These are phyloP conservation scores for Azemiops feae DNA, from an alignment of 2,113 vertebrate genomes.

Conservation along the genomic window DNA sequence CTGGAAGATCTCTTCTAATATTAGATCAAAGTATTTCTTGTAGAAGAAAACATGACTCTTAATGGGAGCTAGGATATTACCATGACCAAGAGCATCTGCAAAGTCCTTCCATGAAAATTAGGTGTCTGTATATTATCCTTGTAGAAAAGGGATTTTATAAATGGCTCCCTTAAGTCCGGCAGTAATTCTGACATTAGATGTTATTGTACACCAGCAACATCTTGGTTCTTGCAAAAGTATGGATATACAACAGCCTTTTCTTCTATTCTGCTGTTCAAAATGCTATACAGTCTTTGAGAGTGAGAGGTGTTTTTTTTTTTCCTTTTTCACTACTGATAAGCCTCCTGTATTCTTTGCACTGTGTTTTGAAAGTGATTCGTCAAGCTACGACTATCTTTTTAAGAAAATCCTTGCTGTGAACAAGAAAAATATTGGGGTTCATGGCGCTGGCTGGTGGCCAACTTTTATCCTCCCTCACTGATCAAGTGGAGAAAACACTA, in stretches of 20 bases:
- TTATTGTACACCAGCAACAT: neutral
- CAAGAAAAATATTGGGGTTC: neutral
- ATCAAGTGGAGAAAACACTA: neutral
- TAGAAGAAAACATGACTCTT: neutral
- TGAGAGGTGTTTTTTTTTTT: neutral
- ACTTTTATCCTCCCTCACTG: neutral
- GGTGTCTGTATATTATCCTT: neutral
- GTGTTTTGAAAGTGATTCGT: neutral
- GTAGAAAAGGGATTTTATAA: neutral
- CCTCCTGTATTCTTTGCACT: neutral
- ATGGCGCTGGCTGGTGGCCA: neutral
- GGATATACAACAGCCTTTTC: neutral
- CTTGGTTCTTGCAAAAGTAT: neutral
- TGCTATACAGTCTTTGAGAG: neutral
- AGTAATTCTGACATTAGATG: neutral
- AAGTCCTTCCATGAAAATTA: neutral
- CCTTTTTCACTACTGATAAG: neutral
- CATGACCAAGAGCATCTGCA: neutral
- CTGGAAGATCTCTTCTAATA: neutral
- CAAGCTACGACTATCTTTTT: neutral
- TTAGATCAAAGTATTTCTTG: neutral
- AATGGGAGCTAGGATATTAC: neutral
- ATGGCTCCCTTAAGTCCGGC: neutral
- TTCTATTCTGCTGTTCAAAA: neutral
- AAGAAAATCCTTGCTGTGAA: neutral